Base-by-base conservation (phyloP, 2,888 invertebrate genomes). In the Cyrtodaria siliqua region DNA sequence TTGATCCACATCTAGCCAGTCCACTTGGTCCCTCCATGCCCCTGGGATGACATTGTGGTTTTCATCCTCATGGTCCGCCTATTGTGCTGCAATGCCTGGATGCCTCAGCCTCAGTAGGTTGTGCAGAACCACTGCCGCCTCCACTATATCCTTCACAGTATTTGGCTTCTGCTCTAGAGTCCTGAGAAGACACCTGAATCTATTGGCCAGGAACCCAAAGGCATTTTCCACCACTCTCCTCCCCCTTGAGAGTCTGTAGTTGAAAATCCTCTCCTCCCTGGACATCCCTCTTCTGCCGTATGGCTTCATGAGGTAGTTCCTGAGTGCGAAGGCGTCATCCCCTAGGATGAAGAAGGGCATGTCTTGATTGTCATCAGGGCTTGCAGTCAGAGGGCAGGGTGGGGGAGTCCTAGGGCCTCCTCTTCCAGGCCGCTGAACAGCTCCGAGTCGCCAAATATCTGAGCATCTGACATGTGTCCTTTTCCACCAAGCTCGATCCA, bases 41-140 rank as follows among this genome's bases (percentile, higher is more conserved):
- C 75, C 70, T 49, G 63, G 64, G n/a, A 70, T 56, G 40, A 70
- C 23, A 49, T 70, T 59, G 55, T 67, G 62, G 67, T 67, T 60
- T 59, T 63, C 52, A 56, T 74, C 57, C 49, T 68, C 74, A 49
- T 26, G 49, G 62, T 67, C 74, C 57, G 40, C 60, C 44, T 59
- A 42, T 24, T 66, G 26, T 20, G 42, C 42, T 14, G 44, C 55
- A 26, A 56, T 52, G 26, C 24, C 55, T 40, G 57, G 42, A 42
- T 42, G 26, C 64, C 55, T 18, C 42, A 18, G 52, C 55, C 55
- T 64, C 42, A 26, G 53, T 44, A 55, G 40, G 44, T 63, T 63
- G 55, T 55, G 42, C 24, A 52, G 55, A 42, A 64, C 64, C 55
- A 64, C 64, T 55, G 64, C 64, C n/a, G 42, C 44, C 55, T 64